Evolutionary conservation across 2,888 invertebrate genomes (phyloP), one percentile per base, ranked within the genome.

Genomic region (Drosophila yooni): DNA sequence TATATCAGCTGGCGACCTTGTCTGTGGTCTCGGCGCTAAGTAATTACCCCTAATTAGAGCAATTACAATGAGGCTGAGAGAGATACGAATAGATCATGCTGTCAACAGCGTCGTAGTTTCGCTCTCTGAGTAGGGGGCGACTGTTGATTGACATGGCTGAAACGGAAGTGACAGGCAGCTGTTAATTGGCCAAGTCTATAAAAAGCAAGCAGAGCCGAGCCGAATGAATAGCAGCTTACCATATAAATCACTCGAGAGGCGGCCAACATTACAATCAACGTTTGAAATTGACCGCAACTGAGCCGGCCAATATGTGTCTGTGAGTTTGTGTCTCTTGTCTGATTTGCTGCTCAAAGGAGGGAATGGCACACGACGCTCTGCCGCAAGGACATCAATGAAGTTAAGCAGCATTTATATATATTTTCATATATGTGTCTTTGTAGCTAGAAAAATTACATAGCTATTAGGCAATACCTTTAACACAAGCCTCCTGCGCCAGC

Each of bases 141-240:
- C 50, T 77, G 46, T 50, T 81, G 81, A 77, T 82, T 81, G 78
- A 76, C 74, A 69, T 71, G 48, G 34, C 54, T 34, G 58, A 75
- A 83, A 72, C 90, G 86, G 90, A 87, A 90, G 87, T 87, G 73
- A 48, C 51, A 54, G 75, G 70, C 86, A 86, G 86, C 89, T 86
- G 86, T 80, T 89, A 86, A 86, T 86, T 88, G 88, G 74, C 72
- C 74, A 50, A 85, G 90, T 88, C 85, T 70, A 85, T 85, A 82
- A 85, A 88, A 88, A 67, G 36, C 40, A 46, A 18, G 38, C 38
- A 18, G 18, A 15, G 13, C 33, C 10, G 15, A 82, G 72, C 70
- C 68, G 66, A 40, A 46, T 61, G 64, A 34, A 51, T 43, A 27
- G 46, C 46, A 46, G 46, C 46, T 46, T 13, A 46, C 46, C 69